phyloP scores from a whole-genome alignment of 2,113 vertebrate species.

The Leucopsar rothschildi region DNA sequence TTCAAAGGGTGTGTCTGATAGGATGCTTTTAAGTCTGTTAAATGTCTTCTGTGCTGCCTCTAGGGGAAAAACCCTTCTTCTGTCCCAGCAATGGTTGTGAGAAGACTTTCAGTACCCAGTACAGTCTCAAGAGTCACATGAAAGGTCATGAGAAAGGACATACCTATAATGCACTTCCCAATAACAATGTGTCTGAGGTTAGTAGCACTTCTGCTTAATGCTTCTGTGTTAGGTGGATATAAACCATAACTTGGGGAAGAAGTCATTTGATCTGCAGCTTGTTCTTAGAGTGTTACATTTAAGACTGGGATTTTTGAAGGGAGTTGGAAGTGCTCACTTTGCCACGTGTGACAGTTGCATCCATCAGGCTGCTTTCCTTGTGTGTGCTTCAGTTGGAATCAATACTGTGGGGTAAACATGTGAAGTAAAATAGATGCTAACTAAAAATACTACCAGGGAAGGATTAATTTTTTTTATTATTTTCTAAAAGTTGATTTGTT shows the following conservation, averaged over 20 bases:
- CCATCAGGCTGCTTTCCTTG: not conserved
- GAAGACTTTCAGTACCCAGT: constrained; percentile 96
- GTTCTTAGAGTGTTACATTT: not conserved
- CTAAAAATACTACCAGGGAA: not conserved
- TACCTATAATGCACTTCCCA: constrained; percentile 79
- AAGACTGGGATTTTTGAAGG: not conserved
- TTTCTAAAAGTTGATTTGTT: not conserved
- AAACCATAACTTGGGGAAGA: not conserved
- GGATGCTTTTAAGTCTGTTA: not conserved
- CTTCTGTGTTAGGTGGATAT: not conserved
- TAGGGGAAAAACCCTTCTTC: constrained; percentile 96
- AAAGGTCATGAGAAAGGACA: constrained; percentile 92
- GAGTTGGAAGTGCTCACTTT: not conserved
- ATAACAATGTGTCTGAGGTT: constrained; percentile 86
- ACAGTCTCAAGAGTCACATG: constrained; percentile 97
- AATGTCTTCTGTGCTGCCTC: not conserved
- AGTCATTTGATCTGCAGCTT: not conserved
- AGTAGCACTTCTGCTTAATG: constrained; percentile 19
- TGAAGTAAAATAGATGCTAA: not conserved
- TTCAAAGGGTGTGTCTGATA: not conserved
- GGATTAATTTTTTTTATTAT: not conserved
- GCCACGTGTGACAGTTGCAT: not conserved
- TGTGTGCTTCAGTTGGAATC: not conserved
- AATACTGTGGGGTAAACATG: not conserved
- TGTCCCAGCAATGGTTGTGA: constrained; percentile 95